Base-by-base conservation (phyloP, 2,888 invertebrate genomes). In the Ectropis crepuscularia region DNA sequence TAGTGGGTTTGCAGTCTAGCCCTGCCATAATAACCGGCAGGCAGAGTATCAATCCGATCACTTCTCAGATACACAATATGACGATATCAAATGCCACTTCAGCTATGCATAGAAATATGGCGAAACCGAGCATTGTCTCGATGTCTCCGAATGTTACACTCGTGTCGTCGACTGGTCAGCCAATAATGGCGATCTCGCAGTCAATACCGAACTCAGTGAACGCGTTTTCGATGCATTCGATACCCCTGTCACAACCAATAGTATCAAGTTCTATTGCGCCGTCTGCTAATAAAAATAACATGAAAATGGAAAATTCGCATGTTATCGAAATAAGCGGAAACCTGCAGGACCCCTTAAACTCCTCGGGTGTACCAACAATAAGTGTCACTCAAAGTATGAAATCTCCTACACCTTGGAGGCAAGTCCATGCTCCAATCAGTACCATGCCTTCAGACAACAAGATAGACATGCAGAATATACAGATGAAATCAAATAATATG, bases 281-380 rank as follows among this genome's bases (percentile, higher is more conserved):
- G 49, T 83, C 91, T 2, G 74, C 80, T 16, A 87, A 81, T 66
- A 90, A 90, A 72, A 89, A 80, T 67, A 88, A 85, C 60, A 80
- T 88, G 53, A 92, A 92, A 68, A 82, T 90, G 36, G 92, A 92
- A 74, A 90, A 91, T 65, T 86, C 90, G 0, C 91, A 92, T 74
- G 87, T 92, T 2, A 91, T 92, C 58, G 92, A 92, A 79, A 92
- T 92, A 61, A 88, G 92, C 76, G 92, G 92, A 8, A 92, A 91
- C 72, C 76, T 91, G 61, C 90, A 91, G 63, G 90, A 92, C 61
- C 84, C 79, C 59, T 85, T 86, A 5, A 85, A 80, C 63, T 83
- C 87, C 9, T 73, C 80, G 0, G 87, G 77, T 74, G 75, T 92
- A 67, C 90, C 92, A 6, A 92, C 91, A 5, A 92, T 92, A 71